These are phyloP conservation scores for Chelon labrosus DNA, from an alignment of 2,797 vertebrate species.

Conservation along the genomic window DNA sequence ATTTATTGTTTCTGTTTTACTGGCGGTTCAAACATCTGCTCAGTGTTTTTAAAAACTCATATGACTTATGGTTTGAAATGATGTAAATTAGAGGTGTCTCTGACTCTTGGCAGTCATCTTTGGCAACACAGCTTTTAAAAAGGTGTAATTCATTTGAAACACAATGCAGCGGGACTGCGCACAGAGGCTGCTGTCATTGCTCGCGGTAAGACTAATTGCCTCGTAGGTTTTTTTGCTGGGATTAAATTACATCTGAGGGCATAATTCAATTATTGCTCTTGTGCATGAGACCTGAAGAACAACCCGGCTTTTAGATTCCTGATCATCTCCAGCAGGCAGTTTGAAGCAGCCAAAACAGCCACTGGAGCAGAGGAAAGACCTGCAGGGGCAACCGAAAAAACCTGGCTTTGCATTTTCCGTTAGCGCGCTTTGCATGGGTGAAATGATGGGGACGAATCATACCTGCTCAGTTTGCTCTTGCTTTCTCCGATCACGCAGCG, in stretches of 20 bases:
- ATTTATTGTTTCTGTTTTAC: constrained; percentile 1
- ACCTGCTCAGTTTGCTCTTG: constrained; percentile 3
- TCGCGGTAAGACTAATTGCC: neutral
- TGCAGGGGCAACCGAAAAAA: neutral
- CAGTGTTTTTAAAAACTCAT: neutral
- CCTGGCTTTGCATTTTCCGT: constrained; percentile 57
- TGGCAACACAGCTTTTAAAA: constrained; percentile 10
- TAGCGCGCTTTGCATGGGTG: constrained; percentile 39
- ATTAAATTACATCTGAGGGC: constrained; percentile 28
- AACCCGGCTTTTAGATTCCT: constrained; percentile 21
- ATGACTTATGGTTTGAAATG: neutral
- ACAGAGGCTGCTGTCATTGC: constrained; percentile 5
- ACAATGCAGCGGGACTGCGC: constrained; percentile 1
- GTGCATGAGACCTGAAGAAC: constrained; percentile 31
- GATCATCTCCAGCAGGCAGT: constrained; percentile 17
- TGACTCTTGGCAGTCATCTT: constrained; percentile 12
- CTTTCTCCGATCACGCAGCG: constrained; percentile 12
- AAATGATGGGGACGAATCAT: constrained; percentile 12
- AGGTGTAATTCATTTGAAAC: constrained; percentile 23
- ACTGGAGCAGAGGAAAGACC: constrained; percentile 5
- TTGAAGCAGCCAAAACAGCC: constrained; percentile 1
- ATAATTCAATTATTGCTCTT: constrained; percentile 25
- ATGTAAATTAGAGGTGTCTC: constrained; percentile 26
- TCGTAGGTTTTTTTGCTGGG: constrained; percentile 7
- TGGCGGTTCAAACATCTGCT: constrained; percentile 6